These are phyloP conservation scores for Amphiprion ocellaris DNA, from an alignment of 2,113 vertebrate genomes.

Conservation along the genomic window DNA sequence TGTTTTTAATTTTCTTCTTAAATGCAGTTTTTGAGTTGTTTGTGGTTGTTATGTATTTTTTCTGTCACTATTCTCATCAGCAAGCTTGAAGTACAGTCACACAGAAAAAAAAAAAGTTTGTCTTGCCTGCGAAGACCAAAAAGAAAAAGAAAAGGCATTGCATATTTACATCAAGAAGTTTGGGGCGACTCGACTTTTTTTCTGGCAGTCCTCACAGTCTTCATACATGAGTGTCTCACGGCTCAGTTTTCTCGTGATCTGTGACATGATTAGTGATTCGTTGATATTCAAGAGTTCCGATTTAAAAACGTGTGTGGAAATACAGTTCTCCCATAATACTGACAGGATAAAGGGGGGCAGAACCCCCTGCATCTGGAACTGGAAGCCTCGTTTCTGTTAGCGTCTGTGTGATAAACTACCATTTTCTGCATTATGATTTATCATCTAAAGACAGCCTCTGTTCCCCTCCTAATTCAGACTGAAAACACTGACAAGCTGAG, in stretches of 20 bases:
- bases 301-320: conserved; percentile 27
- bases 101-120: conserved; percentile 30
- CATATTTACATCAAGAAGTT: conserved; percentile 79
- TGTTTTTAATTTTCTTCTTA: conserved; percentile 5
- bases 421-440: conserved; percentile 29
- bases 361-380: conserved; percentile 23
- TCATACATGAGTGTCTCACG: conserved; percentile 64
- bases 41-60: conserved; percentile 9
- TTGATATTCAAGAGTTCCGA: conserved; percentile 38
- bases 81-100: conserved; percentile 63
- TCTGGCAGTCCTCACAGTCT: conserved; percentile 63
- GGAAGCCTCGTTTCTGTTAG: conserved; percentile 54
- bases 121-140: conserved; percentile 50
- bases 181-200: conserved; percentile 44
- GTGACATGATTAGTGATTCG: conserved; percentile 66
- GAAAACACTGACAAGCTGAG: conserved; percentile 6
- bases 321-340: conserved; percentile 53
- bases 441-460: conserved; percentile 46
- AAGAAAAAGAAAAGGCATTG: conserved; percentile 67
- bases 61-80: conserved; percentile 53
- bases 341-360: conserved; percentile 31
- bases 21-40: conserved; percentile 50
- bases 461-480: conserved; percentile 10
- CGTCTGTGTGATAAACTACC: conserved; percentile 36
- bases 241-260: conserved; percentile 75